Evolutionary conservation across 30 jellyfish, hydroid and myxozoan species (phyloP).

Genomic region (Nemopilema nomurai): DNA sequence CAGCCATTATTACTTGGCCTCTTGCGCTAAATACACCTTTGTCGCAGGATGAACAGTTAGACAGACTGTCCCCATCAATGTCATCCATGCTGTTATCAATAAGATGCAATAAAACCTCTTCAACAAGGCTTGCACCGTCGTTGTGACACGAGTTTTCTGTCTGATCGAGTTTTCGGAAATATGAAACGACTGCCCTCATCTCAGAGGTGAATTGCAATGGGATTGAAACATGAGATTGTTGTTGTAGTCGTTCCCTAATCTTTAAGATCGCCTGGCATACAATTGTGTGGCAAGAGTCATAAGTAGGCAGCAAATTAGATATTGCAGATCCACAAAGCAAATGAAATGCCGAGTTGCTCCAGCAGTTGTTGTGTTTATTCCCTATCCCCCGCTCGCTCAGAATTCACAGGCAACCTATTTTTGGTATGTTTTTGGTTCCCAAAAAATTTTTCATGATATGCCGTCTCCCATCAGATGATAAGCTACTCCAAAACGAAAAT

Average conservation of each 20-base stretch:
- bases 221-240: neutral
- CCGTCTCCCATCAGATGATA: neutral
- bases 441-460: too few relatives aligned
- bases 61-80: neutral
- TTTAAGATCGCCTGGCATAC: neutral
- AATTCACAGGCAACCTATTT: neutral
- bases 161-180: neutral
- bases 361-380: neutral
- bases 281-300: neutral
- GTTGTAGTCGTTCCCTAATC: neutral
- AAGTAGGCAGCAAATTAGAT: neutral
- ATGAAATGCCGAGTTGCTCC: neutral
- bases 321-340: neutral
- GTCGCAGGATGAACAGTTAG: neutral
- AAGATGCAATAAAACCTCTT: neutral
- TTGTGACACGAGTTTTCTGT: neutral
- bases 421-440: neutral
- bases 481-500: neutral
- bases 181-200: neutral
- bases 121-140: neutral
- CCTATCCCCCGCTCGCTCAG: neutral
- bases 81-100: neutral
- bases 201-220: neutral
- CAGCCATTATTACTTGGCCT: neutral
- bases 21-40: neutral